Percentiles rank a stretch among this genome's conserved stretches.
Conservation (phyloP, 2,797 vertebrate species). For the Chelon labrosus region DNA sequence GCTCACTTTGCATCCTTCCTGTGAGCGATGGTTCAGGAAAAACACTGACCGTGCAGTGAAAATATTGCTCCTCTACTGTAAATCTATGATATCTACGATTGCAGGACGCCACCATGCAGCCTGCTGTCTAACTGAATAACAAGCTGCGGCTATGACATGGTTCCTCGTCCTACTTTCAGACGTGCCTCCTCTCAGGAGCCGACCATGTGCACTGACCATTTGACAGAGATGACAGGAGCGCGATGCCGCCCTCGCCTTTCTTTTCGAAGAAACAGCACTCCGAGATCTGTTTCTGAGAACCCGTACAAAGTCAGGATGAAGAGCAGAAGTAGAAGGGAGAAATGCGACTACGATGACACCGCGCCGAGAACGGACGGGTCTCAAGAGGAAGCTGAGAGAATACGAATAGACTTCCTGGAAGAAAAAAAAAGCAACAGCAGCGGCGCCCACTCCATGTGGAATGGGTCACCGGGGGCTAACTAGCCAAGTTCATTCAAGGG, state of each 20-base stretch:
- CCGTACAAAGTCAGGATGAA: slow-evolving; percentile 15
- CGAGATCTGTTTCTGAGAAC: slow-evolving; percentile 50
- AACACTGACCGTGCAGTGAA: slow-evolving; percentile 15
- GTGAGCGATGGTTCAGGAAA: slow-evolving; percentile 35
- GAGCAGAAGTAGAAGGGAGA: slow-evolving; percentile 15
- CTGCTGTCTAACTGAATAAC: slow-evolving; percentile 30
- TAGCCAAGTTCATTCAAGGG: slow-evolving; percentile 50
- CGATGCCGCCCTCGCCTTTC: slow-evolving; percentile 46
- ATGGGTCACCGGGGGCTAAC: slow-evolving; percentile 65
- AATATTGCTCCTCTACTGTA: slow-evolving; percentile 36
- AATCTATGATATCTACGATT: slow-evolving; percentile 46
- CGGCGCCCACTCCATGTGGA: slow-evolving; percentile 26
- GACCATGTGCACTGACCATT: slow-evolving; percentile 65
- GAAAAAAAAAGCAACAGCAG: slow-evolving; percentile 31
- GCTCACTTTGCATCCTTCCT: slow-evolving; percentile 42
- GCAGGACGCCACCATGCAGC: slow-evolving; percentile 20
- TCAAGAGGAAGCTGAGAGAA: slow-evolving; percentile 63
- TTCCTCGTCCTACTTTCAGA: slow-evolving; percentile 33
- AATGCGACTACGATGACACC: slow-evolving; percentile 48
- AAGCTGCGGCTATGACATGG: slow-evolving; percentile 21
- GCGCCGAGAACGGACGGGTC: slow-evolving; percentile 49
- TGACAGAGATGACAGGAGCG: slow-evolving; percentile 69
- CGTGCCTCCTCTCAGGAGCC: slow-evolving; percentile 31
- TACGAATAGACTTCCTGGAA: slow-evolving; percentile 63
- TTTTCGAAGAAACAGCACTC: slow-evolving; percentile 51